Conservation (phyloP, 2,113 vertebrate genomes). For the Castor canadensis region DNA sequence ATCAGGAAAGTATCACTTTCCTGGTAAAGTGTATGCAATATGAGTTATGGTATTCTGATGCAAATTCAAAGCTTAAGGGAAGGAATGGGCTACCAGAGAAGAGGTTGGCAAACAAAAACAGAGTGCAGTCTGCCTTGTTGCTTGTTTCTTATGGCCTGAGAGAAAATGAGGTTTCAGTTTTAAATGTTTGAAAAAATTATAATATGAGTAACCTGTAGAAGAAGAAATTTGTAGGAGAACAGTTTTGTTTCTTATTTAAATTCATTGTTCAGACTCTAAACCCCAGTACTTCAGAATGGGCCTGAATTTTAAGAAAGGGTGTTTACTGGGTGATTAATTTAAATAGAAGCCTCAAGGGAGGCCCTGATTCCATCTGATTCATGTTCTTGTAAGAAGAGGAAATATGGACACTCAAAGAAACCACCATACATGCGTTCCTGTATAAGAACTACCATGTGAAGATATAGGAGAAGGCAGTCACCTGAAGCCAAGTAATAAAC, state of each 20-base stretch:
- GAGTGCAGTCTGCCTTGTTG: neutral
- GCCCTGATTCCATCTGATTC: neutral
- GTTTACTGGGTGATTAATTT: neutral
- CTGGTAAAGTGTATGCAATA: neutral
- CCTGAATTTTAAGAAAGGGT: neutral
- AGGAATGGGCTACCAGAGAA: neutral
- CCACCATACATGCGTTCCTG: accelerated
- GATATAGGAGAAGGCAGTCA: too few species aligned
- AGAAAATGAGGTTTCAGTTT: neutral
- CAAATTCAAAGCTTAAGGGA: neutral
- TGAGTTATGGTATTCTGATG: neutral
- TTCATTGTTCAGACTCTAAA: accelerated
- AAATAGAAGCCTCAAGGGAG: neutral
- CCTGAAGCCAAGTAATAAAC: neutral
- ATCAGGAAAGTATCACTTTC: neutral
- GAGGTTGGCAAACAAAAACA: neutral
- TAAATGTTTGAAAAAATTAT: neutral
- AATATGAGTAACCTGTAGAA: too few species aligned
- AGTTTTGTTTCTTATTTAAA: neutral
- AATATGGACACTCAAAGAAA: neutral
- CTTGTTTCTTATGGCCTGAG: neutral
- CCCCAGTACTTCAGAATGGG: accelerated
- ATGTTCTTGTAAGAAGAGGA: neutral
- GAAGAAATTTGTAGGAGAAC: too few species aligned
- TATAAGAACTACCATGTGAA: neutral